Evolutionary conservation across 2,797 vertebrate genomes (phyloP), one percentile per base, ranked within the genome.

Genomic region (Chelon labrosus): DNA sequence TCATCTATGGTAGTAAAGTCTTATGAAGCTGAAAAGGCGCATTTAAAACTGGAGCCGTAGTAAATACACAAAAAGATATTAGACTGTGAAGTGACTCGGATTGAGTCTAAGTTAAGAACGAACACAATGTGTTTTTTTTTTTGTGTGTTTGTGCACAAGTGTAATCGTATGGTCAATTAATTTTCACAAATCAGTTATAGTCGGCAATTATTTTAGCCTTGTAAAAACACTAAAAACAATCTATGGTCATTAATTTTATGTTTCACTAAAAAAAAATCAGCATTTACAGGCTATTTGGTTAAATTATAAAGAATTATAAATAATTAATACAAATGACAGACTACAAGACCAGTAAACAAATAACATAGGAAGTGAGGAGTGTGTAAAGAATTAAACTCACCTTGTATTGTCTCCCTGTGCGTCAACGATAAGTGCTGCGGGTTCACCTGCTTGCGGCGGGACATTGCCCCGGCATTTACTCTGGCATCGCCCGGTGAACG

Each of bases 381-480:
- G 0, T 17, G 19, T 14, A 8, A 22, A 49, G 41, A 88, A 20
- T 25, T 13, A 10, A 74, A 95, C 97, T 97, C 96, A 99, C 98
- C 96, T 94, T 95, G 95, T 92, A 96, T 91, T 91, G 96, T 96
- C 92, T 98, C 97, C 95, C 97, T 95, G 95, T 97, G 97, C 92
- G 96, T 93, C 91, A 95, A 91, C 87, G 94, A 97, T 93, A 98
- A 97, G 96, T 99, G 98, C 96, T 99, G 98, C 93, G 98, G 98
- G 93, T 99, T 98, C 95, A 98, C 98, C 97, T 98, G 97, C 96
- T 99, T 99, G 95, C 97, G 97, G 95, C 97, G 97, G 97, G 97
- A 99, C 97, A 99, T 99, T 94, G 97, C 96, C 97, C 96, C 96
- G 95, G 96, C 97, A 98, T 98, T 96, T 97, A 99, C 96, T 97